Evolutionary conservation across 2,888 invertebrate species (phyloP), one percentile per base, ranked within the genome.

Genomic region (Andrena marginata): DNA sequence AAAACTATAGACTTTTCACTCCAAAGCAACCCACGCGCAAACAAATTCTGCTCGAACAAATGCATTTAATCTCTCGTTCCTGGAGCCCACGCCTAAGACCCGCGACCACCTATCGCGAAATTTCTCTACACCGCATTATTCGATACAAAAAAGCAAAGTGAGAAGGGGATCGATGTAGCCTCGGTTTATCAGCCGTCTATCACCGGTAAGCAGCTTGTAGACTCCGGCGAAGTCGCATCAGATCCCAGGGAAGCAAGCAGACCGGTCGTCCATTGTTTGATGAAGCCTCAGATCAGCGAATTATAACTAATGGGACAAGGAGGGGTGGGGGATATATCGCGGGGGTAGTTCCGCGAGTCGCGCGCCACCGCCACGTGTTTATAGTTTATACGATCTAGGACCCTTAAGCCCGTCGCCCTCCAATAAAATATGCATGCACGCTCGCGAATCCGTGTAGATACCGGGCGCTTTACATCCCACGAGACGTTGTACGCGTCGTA

Each of bases 381-480:
- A 42, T 72, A 62, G 80, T 70, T 76, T 76, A 80, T 65, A 65
- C 87, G 80, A 85, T 85, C 81, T 74, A 63, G 82, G 70, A 86
- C 86, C 80, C 80, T 88, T 79, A 80, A 85, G 72, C 80, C 72
- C 31, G 60, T 51, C 79, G 77, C 65, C 67, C 78, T 84, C 48
- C 84, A 80, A 87, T 88, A 86, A 88, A 86, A 88, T 88, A 87
- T 84, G 85, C 88, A 79, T 78, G 80, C 80, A 75, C 78, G 77
- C 42, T 62, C 78, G 87, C 75, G 72, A 78, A 80, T 56, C 74
- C 71, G 80, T 84, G 82, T 85, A 72, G 80, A 84, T 78, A 49
- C 73, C 67, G 80, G 80, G 65, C 80, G 86, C 80, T 84, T 85
- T 82, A 89, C 86, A 89, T 86, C 86, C 89, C 80, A 68, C 84